Evolutionary conservation across 2,888 invertebrate species (phyloP), one percentile per base, ranked within the genome.

Genomic region (Tetragonisca angustula): DNA sequence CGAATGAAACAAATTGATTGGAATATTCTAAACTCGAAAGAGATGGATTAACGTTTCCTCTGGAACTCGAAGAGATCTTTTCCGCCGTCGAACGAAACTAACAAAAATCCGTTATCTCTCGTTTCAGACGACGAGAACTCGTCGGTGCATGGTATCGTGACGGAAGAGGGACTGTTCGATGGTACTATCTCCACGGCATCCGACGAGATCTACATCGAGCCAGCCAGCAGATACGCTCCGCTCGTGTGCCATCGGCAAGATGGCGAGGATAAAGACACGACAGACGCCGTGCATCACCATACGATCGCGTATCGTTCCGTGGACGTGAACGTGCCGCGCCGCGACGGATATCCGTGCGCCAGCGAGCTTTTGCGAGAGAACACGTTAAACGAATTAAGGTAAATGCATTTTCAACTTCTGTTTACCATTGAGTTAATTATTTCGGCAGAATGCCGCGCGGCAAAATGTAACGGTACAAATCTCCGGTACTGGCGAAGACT

Each of bases 181-280:
- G 98, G 98, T 71, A 97, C 97, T 73, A 97, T 98, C 93, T 96
- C 96, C 94, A 97, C 97, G 70, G 95, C 95, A 79, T 95, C 96
- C 54, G 97, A 97, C 92, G 97, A 97, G 91, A 98, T 97, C 95
- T 98, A 97, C 94, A 96, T 98, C 88, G 98, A 98, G 94, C 97
- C 97, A 9, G 95, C 97, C 76, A 96, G 96, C 88, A 95, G 97
- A 89, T 97, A 97, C 93, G 84, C 92, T 59, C 94, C 95, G 91
- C 79, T 83, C 49, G 80, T 87, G 36, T 87, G 84, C 61, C 94
- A 89, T 93, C 94, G 91, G 93, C 81, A 79, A 67, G 79, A 84
- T 50, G 77, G 79, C 62, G 94, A 87, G 86, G 95, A 95, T 81
- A 92, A 71, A 56, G 74, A 72, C 64, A 79, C 84, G 70, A 82